These are phyloP conservation scores for Lasioglossum calceatum DNA, from an alignment of 2,888 invertebrate species.

Conservation along the genomic window DNA sequence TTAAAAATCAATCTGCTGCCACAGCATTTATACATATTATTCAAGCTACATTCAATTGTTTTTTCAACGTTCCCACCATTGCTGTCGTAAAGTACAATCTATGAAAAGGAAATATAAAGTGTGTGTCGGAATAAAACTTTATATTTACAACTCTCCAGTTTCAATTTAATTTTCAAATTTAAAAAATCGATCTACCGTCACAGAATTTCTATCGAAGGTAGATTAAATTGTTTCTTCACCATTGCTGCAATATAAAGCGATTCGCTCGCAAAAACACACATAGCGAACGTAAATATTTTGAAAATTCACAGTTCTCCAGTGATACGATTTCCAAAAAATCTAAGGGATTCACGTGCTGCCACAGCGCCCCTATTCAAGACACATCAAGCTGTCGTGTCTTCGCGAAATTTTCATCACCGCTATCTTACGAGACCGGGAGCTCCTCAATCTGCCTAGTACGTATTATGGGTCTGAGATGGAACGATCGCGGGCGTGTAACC, in stretches of 20 bases:
- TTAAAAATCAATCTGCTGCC: background rate
- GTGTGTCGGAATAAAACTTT: background rate
- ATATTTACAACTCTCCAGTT: background rate
- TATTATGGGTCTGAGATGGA: background rate
- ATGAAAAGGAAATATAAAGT: background rate
- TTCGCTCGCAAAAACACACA: no score
- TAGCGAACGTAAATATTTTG: no score
- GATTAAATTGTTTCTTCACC: no score
- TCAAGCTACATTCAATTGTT: background rate
- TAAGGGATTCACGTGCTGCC: background rate
- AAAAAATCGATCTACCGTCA: background rate
- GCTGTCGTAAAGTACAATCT: no score
- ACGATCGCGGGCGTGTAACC: background rate
- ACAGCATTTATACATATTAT: background rate
- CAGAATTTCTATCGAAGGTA: no score
- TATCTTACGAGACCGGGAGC: background rate
- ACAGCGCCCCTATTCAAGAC: background rate
- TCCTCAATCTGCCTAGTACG: background rate
- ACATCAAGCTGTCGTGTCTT: background rate
- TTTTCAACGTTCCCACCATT: background rate
- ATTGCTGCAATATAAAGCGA: no score
- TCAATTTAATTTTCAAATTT: background rate
- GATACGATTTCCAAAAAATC: background rate
- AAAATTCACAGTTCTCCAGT: background rate
- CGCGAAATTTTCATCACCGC: slow-evolving; percentile 6